These are phyloP conservation scores for Solenopsis fugax DNA, from an alignment of 1,140 invertebrate species.

Conservation along the genomic window DNA sequence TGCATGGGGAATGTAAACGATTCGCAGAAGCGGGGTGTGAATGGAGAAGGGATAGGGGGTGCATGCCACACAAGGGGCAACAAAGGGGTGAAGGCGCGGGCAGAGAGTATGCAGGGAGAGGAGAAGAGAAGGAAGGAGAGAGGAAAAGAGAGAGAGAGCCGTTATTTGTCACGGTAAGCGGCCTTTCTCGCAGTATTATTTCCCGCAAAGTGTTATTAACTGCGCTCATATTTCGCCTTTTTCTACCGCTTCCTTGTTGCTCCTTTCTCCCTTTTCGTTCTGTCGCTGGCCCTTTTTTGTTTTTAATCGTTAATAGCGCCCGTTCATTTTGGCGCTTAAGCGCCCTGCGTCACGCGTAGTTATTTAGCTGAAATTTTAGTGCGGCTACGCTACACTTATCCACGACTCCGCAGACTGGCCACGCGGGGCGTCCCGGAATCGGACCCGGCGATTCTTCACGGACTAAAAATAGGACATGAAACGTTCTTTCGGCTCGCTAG, in stretches of 20 bases:
- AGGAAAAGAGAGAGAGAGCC: conserved; percentile 78
- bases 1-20: conserved; percentile 79
- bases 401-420: conserved; percentile 31
- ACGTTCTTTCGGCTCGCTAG: background rate
- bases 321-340: conserved; percentile 82
- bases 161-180: conserved; percentile 87
- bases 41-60: conserved; percentile 67
- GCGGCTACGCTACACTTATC: conserved; percentile 66
- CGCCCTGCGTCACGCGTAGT: conserved; percentile 77
- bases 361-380: conserved; percentile 82
- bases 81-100: conserved; percentile 56
- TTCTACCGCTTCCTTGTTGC: conserved; percentile 82
- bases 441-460: background rate
- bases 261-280: conserved; percentile 75
- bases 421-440: conserved; percentile 18
- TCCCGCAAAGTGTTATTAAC: conserved; percentile 87
- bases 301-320: conserved; percentile 84
- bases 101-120: conserved; percentile 23
- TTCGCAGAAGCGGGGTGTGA: conserved; percentile 72
- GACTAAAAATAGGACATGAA: background rate
- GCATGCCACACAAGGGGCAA: conserved; percentile 41
- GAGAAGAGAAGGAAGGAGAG: conserved; percentile 64
- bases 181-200: conserved; percentile 87
- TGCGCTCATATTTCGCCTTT: conserved; percentile 86
- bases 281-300: conserved; percentile 77